Evolutionary conservation across 2,797 vertebrate species (phyloP), one percentile per base, ranked within the genome.

Genomic region (Arnoldichthys spilopterus): DNA sequence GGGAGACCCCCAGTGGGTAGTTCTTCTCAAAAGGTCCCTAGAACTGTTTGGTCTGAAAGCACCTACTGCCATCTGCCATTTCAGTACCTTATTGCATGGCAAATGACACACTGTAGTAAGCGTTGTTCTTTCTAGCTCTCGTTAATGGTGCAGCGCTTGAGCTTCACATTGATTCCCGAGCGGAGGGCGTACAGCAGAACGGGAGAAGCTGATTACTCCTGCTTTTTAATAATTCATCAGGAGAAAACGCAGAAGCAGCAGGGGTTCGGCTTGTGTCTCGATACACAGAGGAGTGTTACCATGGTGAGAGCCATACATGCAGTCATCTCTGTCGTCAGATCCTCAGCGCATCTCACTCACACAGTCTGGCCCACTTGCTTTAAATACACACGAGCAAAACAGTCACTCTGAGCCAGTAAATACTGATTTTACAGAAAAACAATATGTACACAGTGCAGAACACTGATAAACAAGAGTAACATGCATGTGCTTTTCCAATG

Each of bases 301-400:
- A 84, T 81, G 75, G 82, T 74, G 76, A 83, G 56, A 70, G 64
- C 62, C 82, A 71, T 77, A 74, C 68, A 73, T 73, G 72, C 72
- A 68, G 71, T 30, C 68, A 76, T 56, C 68, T 61, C 76, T 67
- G 74, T 72, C 51, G 43, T 72, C 76, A 40, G 40, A 32, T 66
- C 74, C 26, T 28, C 28, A 20, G 45, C 62, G 20, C 37, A 20
- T 47, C 58, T 49, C 72, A 74, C 26, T 28, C 72, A 62, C 22
- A 26, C 72, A 8, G 18, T 15, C 59, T 49, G 45, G 26, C 43
- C 45, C 45, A 47, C 26, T 30, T 15, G 24, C 66, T 69, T 15
- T 30, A 69, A 47, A 11, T 51, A 47, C 43, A n/a, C 43, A 64
- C 59, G 32, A 16, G 12, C 22, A 64, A 43, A 2, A 18, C 18